These are phyloP conservation scores for Anthopleura sola DNA, from an alignment of 64 coral and sea anemone genomes.

Conservation along the genomic window DNA sequence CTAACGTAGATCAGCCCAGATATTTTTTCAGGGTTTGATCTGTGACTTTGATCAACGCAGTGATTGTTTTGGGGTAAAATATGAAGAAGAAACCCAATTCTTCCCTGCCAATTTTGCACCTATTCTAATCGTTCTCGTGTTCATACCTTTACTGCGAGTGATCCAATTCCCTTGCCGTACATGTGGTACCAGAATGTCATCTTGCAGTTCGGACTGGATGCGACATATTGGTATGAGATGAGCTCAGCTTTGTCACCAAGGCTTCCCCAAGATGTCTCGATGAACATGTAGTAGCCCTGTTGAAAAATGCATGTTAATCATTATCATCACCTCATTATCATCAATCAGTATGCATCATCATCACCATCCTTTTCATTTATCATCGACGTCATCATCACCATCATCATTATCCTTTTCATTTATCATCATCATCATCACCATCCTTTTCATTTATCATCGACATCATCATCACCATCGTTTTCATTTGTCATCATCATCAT, in stretches of 20 bases:
- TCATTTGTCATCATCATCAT: background rate
- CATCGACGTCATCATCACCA: background rate
- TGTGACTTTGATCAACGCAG: too few relatives aligned
- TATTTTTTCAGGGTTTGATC: too few relatives aligned
- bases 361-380: too few relatives aligned
- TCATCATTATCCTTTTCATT: background rate
- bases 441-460: background rate
- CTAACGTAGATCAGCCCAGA: too few relatives aligned
- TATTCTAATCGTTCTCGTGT: background rate
- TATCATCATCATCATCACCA: background rate
- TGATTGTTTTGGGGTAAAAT: too few relatives aligned
- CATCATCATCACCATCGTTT: background rate
- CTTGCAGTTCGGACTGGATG: slow-evolving; percentile 76
- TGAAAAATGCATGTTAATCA: background rate
- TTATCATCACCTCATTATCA: background rate
- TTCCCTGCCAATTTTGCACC: too few relatives aligned
- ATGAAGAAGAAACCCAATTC: too few relatives aligned
- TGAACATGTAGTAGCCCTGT: slow-evolving; percentile 96
- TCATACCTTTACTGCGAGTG: slow-evolving; percentile 61
- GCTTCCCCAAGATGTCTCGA: slow-evolving; percentile 60
- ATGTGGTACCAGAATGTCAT: slow-evolving; percentile 97
- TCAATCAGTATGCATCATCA: background rate
- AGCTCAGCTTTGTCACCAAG: slow-evolving; percentile 84
- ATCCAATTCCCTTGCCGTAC: slow-evolving; percentile 71
- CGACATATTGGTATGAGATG: slow-evolving; percentile 78